phyloP scores from a whole-genome alignment of 2,888 invertebrate species.

The Eupithecia dodoneata region DNA sequence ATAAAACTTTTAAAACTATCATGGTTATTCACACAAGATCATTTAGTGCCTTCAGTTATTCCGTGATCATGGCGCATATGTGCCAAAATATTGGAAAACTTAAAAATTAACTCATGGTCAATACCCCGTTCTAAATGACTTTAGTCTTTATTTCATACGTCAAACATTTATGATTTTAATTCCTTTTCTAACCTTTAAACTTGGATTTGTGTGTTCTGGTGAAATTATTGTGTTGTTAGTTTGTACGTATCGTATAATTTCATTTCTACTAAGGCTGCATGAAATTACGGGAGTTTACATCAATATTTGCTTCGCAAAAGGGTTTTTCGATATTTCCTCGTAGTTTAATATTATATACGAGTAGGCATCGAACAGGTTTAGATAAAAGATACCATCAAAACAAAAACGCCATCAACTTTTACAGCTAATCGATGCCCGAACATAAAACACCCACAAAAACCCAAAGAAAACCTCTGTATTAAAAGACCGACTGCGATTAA shows the following conservation, averaged over 20 bases:
- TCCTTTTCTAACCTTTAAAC: too few relatives aligned
- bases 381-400: background rate
- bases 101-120: too few relatives aligned
- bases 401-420: slow-evolving; percentile 2
- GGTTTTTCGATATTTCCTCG: background rate
- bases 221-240: background rate
- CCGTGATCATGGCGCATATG: too few relatives aligned
- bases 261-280: background rate
- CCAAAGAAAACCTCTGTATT: slow-evolving; percentile 10
- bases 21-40: too few relatives aligned
- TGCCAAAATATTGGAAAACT: too few relatives aligned
- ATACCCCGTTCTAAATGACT: too few relatives aligned
- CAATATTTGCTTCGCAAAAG: background rate
- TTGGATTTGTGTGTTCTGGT: background rate
- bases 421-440: slow-evolving; percentile 2
- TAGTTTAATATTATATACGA: background rate
- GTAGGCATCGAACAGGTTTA: background rate
- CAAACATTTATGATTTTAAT: too few relatives aligned
- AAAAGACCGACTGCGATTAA: slow-evolving; percentile 12
- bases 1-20: too few relatives aligned
- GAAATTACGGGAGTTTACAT: background rate
- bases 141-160: too few relatives aligned
- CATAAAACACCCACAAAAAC: slow-evolving; percentile 9
- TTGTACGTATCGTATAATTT: background rate
- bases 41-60: too few relatives aligned